phyloP scores from a whole-genome alignment of 2,797 vertebrate species.

The Rhincodon typus region DNA sequence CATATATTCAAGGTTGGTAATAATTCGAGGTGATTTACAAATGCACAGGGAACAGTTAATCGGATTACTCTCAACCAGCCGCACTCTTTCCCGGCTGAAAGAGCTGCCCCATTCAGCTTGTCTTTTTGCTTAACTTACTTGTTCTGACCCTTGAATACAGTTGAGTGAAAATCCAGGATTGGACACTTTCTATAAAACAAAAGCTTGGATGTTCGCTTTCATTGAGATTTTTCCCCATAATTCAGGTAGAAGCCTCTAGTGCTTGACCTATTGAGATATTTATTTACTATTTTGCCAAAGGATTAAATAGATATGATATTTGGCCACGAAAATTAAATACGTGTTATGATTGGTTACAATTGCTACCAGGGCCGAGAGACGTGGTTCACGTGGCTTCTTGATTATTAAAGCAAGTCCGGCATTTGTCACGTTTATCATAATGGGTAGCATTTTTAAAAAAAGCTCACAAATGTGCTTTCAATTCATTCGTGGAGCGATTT shows the following conservation, averaged over 20 bases:
- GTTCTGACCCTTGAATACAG: neutral
- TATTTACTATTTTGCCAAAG: neutral
- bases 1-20: neutral
- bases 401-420: neutral
- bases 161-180: neutral
- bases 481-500: neutral
- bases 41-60: neutral
- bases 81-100: neutral
- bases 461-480: neutral
- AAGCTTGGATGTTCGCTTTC: neutral
- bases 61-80: no score
- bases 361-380: neutral
- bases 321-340: neutral
- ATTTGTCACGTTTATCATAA: neutral
- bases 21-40: neutral
- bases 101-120: neutral
- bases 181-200: neutral
- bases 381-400: neutral
- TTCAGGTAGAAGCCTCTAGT: neutral
- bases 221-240: neutral
- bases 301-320: neutral
- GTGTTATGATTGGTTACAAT: neutral
- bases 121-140: neutral
- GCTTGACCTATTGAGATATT: neutral
- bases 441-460: no score